Conservation (phyloP, 92 coral and sea anemone genomes). For the Muricea muricata region DNA sequence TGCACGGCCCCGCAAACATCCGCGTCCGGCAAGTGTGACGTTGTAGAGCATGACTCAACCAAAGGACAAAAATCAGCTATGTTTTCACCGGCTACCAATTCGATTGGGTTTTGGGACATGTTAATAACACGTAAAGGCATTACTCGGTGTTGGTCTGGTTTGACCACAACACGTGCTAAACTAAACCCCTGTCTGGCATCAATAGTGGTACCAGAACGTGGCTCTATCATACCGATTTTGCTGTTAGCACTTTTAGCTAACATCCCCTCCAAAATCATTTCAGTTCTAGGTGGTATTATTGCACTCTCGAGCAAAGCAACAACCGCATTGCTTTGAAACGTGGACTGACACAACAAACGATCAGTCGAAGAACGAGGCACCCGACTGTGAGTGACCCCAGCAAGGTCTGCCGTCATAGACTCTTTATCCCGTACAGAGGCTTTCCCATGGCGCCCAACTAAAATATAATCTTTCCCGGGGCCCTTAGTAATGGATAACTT, state of each 20-base stretch:
- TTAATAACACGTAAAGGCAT: constrained; percentile 46
- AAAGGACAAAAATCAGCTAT: constrained; percentile 53
- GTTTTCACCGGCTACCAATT: constrained; percentile 39
- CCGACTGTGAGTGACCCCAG: constrained; percentile 12
- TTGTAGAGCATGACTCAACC: constrained; percentile 19
- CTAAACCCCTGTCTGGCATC: constrained; percentile 31
- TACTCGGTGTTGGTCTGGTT: constrained; percentile 39
- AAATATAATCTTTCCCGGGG: too few relatives aligned
- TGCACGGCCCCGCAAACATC: background rate
- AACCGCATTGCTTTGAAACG: constrained; percentile 21
- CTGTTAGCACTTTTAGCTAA: constrained; percentile 13
- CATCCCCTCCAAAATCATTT: constrained; percentile 35
- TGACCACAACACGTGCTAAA: constrained; percentile 54
- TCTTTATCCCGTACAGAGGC: background rate
- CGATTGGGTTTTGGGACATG: constrained; percentile 30
- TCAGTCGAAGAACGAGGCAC: background rate
- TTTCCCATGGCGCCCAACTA: too few relatives aligned
- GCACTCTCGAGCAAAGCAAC: constrained; percentile 38
- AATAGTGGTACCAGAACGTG: constrained; percentile 8
- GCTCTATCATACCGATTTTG: constrained; percentile 30
- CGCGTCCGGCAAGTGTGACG: background rate
- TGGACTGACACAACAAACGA: constrained; percentile 20
- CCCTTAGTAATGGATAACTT: too few relatives aligned
- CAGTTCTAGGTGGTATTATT: constrained; percentile 38
- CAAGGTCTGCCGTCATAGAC: constrained; percentile 17